Evolutionary conservation across 2,888 invertebrate genomes (phyloP).

Genomic region (Crioceris asparagi): DNA sequence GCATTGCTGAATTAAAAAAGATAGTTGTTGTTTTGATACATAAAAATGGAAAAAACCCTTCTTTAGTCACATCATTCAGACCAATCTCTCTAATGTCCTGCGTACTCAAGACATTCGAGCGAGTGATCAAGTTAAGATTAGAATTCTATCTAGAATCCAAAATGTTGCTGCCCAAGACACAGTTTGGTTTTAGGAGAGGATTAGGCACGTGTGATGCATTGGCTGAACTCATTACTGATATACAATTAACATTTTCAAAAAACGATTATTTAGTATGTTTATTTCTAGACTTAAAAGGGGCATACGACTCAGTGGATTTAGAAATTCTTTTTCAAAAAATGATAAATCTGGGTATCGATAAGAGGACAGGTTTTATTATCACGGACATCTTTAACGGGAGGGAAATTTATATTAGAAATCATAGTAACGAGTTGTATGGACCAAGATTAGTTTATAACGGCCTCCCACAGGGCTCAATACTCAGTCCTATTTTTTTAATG

Average conservation of each 20-base stretch:
- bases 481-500: constrained; percentile 1
- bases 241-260: constrained; percentile 5
- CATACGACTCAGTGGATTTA: constrained; percentile 3
- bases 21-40: not conserved
- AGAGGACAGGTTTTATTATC: constrained; percentile 1
- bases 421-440: constrained; percentile 8
- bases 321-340: constrained; percentile 1
- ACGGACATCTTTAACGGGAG: constrained; percentile 2
- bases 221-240: constrained; percentile 3
- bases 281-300: constrained; percentile 5
- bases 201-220: constrained; percentile 3
- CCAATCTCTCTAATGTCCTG: constrained; percentile 6
- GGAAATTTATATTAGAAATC: constrained; percentile 5
- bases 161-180: constrained; percentile 1
- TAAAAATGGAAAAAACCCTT: constrained; percentile 5
- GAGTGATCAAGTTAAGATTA: constrained; percentile 3
- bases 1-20: constrained; percentile 4
- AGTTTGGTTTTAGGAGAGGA: constrained; percentile 5
- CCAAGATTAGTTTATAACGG: constrained; percentile 17
- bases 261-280: constrained; percentile 3
- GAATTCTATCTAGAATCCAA: constrained; percentile 2
- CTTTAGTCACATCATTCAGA: constrained; percentile 4
- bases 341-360: not conserved
- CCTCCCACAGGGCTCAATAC: constrained; percentile 5
- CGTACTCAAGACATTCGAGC: constrained; percentile 1